Evolutionary conservation across 1,140 invertebrate genomes (phyloP).

Genomic region (Centruroides sculpturatus): DNA sequence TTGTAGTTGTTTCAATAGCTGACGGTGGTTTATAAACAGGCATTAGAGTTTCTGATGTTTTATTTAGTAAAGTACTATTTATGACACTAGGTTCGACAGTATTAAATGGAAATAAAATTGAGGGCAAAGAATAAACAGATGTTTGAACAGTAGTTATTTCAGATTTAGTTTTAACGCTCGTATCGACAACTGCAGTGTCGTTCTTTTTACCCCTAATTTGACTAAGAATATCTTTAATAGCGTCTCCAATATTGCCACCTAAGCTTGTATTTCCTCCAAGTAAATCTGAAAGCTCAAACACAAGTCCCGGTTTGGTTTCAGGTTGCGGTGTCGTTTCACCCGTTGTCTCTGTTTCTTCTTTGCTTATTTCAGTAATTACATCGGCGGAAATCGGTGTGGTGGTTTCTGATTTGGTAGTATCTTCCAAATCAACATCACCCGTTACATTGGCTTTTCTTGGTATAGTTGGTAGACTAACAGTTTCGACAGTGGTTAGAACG

Average conservation of each 20-base stretch:
- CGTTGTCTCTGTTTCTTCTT: slow-evolving; percentile 1
- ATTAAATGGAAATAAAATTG: slow-evolving; percentile 16
- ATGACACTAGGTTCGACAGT: slow-evolving; percentile 14
- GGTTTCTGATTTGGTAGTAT: neutral
- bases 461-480: slow-evolving; percentile 13
- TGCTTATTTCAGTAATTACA: too few relatives aligned
- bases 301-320: slow-evolving; percentile 13
- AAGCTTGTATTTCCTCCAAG: slow-evolving; percentile 19
- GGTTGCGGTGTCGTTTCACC: slow-evolving; percentile 4
- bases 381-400: neutral
- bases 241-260: slow-evolving; percentile 20
- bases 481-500: slow-evolving; percentile 11
- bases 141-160: slow-evolving; percentile 6
- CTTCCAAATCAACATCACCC: neutral
- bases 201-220: slow-evolving; percentile 16
- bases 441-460: neutral
- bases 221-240: slow-evolving; percentile 23
- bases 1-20: too few relatives aligned
- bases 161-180: neutral
- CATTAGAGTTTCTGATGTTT: too few relatives aligned
- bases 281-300: slow-evolving; percentile 22
- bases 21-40: too few relatives aligned
- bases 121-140: slow-evolving; percentile 13
- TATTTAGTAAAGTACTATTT: neutral
- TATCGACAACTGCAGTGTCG: neutral